phyloP scores from a whole-genome alignment of 2,113 vertebrate species.

The Spea bombifrons region DNA sequence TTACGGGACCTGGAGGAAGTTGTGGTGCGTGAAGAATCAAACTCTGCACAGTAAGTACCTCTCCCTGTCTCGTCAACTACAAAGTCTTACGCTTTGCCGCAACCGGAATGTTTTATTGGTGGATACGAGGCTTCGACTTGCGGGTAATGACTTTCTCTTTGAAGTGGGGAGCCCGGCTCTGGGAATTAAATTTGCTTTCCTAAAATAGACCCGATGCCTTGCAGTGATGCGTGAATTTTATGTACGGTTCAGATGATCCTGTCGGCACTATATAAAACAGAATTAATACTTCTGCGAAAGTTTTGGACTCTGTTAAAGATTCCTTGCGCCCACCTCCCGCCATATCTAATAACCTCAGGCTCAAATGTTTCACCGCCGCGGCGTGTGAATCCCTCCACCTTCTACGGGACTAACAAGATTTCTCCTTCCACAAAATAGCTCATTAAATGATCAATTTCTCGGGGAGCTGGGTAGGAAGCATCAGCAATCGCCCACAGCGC shows the following conservation, averaged over 20 bases:
- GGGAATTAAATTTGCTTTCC: background rate
- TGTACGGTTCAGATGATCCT: background rate
- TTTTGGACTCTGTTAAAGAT: background rate
- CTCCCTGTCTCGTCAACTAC: background rate
- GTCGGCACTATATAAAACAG: background rate
- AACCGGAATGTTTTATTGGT: conserved; percentile 17
- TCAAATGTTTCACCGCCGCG: background rate
- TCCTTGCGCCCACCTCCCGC: background rate
- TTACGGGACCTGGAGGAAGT: conserved; percentile 61
- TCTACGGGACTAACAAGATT: background rate
- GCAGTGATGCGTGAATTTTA: background rate
- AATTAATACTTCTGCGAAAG: background rate
- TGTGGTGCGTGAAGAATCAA: conserved; percentile 47
- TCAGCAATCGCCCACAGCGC: background rate
- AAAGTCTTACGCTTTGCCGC: background rate
- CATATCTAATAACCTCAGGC: background rate
- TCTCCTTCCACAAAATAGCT: background rate
- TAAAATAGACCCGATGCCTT: background rate
- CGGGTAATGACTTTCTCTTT: conserved; percentile 28
- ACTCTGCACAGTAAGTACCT: conserved; percentile 26
- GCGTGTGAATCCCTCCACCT: background rate
- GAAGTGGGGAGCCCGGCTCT: background rate
- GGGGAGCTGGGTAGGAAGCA: background rate
- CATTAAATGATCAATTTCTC: background rate
- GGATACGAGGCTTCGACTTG: background rate